Evolutionary conservation across 2,113 vertebrate genomes (phyloP).

Genomic region (Epinephelus moara): DNA sequence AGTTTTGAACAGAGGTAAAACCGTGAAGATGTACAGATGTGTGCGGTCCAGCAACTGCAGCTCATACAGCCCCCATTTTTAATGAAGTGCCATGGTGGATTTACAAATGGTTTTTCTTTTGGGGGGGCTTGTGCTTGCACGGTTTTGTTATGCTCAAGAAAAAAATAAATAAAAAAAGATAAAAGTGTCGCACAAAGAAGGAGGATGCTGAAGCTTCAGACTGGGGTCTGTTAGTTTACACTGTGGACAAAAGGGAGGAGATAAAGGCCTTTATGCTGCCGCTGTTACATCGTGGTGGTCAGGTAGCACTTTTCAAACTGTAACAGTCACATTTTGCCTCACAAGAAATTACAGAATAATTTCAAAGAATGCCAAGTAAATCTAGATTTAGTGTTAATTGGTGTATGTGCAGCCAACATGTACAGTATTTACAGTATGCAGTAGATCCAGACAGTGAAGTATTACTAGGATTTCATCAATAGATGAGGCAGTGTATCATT

Average conservation of each 20-base stretch:
- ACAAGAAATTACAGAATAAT: background rate
- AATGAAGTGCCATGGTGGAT: slow-evolving; percentile 73
- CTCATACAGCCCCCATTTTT: slow-evolving; percentile 50
- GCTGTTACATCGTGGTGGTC: background rate
- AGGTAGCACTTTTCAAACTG: slow-evolving; percentile 7
- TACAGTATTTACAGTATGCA: slow-evolving; percentile 37
- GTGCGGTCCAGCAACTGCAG: slow-evolving; percentile 42
- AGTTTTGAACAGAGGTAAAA: slow-evolving; percentile 50
- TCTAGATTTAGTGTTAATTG: slow-evolving; percentile 26
- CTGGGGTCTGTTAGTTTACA: slow-evolving; percentile 68
- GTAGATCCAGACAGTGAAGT: slow-evolving; percentile 28
- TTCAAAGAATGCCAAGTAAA: slow-evolving; percentile 24
- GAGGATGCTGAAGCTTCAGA: slow-evolving; percentile 25
- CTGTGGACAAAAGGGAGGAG: slow-evolving; percentile 48
- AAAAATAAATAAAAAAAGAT: slow-evolving; percentile 7
- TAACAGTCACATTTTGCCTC: slow-evolving; percentile 36
- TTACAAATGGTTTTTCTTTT: slow-evolving; percentile 36
- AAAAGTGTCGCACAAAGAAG: slow-evolving; percentile 38
- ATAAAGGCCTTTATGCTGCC: background rate
- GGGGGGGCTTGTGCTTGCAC: slow-evolving; percentile 20
- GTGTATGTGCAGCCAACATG: background rate
- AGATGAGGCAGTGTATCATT: slow-evolving; percentile 10
- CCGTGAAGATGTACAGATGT: slow-evolving; percentile 58
- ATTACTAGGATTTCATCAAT: background rate
- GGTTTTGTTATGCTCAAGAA: slow-evolving; percentile 35